Conservation (phyloP, 2,888 invertebrate species). For the Pachymerium ferrugineum region DNA sequence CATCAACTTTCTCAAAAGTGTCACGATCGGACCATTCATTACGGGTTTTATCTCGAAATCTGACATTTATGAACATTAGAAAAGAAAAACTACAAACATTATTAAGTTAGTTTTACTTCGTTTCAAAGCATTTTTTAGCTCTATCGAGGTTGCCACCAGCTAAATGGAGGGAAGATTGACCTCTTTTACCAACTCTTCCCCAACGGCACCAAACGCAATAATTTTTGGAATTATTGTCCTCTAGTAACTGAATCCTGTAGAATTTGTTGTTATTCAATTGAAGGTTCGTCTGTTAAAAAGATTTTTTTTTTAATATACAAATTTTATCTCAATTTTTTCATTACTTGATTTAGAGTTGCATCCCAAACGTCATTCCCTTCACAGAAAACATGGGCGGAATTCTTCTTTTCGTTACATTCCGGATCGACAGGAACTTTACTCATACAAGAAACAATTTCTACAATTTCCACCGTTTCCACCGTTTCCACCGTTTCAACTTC, state of each 20-base stretch:
- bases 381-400: conserved; percentile 42
- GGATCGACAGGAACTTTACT: conserved; percentile 51
- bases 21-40: conserved; percentile 49
- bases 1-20: conserved; percentile 48
- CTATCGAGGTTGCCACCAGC: too few species aligned
- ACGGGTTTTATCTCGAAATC: conserved; percentile 51
- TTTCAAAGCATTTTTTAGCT: conserved; percentile 47
- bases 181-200: conserved; percentile 55
- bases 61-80: conserved; percentile 38
- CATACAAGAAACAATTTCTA: too few species aligned
- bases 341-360: conserved; percentile 49
- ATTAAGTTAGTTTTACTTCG: conserved; percentile 48
- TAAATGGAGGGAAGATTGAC: conserved; percentile 48
- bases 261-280: conserved; percentile 55
- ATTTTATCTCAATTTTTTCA: too few species aligned
- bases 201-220: conserved; percentile 53
- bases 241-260: conserved; percentile 52
- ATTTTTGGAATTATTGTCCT: conserved; percentile 45
- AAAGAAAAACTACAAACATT: background rate
- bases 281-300: conserved; percentile 51
- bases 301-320: conserved; percentile 38
- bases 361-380: conserved; percentile 49
- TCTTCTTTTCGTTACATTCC: conserved; percentile 43
- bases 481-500: too few species aligned
- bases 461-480: too few species aligned